These are phyloP conservation scores for Microcebus murinus DNA, from an alignment of 2,113 vertebrate species.

Conservation along the genomic window DNA sequence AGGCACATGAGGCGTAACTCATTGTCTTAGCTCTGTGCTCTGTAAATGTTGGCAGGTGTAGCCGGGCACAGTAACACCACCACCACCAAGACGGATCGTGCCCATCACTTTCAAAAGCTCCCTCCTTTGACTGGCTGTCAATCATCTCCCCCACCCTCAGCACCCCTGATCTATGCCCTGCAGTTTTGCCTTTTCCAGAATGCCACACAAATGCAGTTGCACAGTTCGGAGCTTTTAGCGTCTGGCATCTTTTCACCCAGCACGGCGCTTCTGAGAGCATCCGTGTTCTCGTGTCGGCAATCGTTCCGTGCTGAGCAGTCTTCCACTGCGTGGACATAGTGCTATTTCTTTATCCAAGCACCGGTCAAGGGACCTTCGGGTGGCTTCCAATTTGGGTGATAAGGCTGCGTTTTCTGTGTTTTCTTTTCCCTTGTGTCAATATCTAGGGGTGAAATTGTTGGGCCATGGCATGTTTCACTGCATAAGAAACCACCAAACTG, in stretches of 20 bases:
- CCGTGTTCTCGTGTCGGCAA: rapidly evolving
- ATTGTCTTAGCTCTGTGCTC: not conserved
- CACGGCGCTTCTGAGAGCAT: rapidly evolving
- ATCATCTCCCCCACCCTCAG: not conserved
- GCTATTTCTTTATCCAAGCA: not conserved
- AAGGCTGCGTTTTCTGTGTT: not conserved
- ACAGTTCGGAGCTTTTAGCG: rapidly evolving
- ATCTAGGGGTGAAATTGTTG: not conserved
- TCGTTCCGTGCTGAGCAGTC: rapidly evolving
- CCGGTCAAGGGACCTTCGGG: not conserved
- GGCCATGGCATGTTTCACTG: not conserved
- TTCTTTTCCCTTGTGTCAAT: not conserved
- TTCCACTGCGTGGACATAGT: rapidly evolving
- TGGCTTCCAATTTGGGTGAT: not conserved
- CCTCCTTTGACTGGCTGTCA: not conserved
- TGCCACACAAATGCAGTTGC: not conserved
- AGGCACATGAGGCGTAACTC: rapidly evolving
- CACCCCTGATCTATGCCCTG: not conserved
- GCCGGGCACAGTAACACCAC: not conserved
- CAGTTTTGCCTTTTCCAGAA: not conserved
- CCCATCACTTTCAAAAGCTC: not conserved
- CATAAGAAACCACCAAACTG: too few species aligned
- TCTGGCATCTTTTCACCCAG: not conserved
- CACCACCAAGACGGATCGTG: not conserved
- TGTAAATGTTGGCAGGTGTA: rapidly evolving